These are phyloP conservation scores for Urocolius indicus DNA, from an alignment of 2,113 vertebrate genomes.

Conservation along the genomic window DNA sequence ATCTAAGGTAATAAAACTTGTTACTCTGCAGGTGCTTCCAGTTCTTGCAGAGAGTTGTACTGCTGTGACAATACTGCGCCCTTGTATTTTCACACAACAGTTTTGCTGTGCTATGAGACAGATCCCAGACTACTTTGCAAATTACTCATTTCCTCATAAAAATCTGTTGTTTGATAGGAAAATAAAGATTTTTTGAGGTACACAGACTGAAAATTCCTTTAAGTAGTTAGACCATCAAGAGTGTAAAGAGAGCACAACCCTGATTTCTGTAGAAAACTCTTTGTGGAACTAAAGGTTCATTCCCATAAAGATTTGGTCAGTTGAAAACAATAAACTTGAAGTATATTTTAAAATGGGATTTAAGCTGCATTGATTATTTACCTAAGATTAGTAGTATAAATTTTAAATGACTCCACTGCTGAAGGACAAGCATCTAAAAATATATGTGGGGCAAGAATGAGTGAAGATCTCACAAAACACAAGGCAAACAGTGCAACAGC, in stretches of 20 bases:
- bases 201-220: neutral
- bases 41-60: neutral
- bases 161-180: neutral
- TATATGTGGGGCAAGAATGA: accelerated
- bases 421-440: neutral
- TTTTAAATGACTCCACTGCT: neutral
- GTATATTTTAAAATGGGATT: neutral
- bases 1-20: neutral
- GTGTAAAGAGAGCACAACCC: neutral
- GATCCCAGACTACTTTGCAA: neutral
- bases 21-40: neutral
- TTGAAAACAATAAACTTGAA: neutral
- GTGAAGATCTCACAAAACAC: neutral
- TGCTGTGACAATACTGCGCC: neutral
- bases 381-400: neutral
- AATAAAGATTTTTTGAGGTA: neutral
- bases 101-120: neutral
- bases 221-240: neutral
- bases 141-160: neutral
- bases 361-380: neutral
- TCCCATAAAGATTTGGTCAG: neutral
- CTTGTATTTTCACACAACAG: neutral
- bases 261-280: neutral
- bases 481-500: neutral
- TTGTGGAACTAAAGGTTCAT: neutral